These are phyloP conservation scores for Liparis tanakae DNA, from an alignment of 2,797 vertebrate genomes.

Conservation along the genomic window DNA sequence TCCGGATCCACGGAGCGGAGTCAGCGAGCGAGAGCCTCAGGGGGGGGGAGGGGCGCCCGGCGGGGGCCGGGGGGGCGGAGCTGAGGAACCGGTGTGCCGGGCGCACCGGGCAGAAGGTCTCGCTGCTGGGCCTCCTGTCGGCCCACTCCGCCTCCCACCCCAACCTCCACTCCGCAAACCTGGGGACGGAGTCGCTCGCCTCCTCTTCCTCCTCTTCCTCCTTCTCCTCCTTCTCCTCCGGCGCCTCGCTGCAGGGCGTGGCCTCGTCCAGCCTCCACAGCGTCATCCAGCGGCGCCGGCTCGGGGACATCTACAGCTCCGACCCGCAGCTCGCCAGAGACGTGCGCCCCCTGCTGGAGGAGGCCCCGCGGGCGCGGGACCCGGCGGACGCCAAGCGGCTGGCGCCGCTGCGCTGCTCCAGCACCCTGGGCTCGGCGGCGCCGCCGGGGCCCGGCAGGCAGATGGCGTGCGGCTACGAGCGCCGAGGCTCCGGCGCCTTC, in stretches of 20 bases:
- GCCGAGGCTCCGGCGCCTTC: conserved; percentile 82
- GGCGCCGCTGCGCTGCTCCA: conserved; percentile 58
- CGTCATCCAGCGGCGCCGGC: conserved; percentile 83
- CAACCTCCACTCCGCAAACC: conserved; percentile 64
- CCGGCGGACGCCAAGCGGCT: conserved; percentile 41
- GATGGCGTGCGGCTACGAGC: conserved; percentile 77
- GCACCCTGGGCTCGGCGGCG: conserved; percentile 74
- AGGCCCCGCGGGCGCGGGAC: conserved; percentile 36
- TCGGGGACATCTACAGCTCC: conserved; percentile 86
- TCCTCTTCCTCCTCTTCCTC: conserved; percentile 36
- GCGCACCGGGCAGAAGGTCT: conserved; percentile 32
- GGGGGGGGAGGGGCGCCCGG: conserved; percentile 66
- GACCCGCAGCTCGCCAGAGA: conserved; percentile 82
- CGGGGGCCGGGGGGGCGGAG: conserved; percentile 16
- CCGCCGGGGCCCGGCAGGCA: conserved; percentile 58
- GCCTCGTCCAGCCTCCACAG: conserved; percentile 82
- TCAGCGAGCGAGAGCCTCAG: conserved; percentile 54
- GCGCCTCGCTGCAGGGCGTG: conserved; percentile 38
- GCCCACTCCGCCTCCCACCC: conserved; percentile 74
- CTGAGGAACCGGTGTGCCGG: conserved; percentile 23
- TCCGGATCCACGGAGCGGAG: conserved; percentile 66
- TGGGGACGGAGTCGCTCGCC: conserved; percentile 29
- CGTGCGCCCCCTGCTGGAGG: conserved; percentile 37
- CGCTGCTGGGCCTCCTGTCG: conserved; percentile 57
- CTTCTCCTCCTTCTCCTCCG: conserved; percentile 23